These are phyloP conservation scores for Trichopoda pennipes DNA, from an alignment of 2,888 invertebrate species.

Conservation along the genomic window DNA sequence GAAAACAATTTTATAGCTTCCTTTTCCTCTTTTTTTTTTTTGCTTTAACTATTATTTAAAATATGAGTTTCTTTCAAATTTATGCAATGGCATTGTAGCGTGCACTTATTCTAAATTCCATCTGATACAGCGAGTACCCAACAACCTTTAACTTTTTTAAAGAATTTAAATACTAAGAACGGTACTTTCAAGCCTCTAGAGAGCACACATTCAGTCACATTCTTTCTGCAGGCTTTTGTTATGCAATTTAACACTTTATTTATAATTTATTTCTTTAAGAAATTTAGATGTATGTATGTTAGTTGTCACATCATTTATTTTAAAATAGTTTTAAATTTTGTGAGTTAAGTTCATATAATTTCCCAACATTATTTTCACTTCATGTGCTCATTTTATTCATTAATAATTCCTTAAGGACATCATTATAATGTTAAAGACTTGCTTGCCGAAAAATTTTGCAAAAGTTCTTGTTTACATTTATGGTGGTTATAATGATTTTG, in stretches of 20 bases:
- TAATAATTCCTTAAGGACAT: constrained; percentile 60
- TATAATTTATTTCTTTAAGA: not conserved
- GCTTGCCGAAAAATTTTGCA: not conserved
- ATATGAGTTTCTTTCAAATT: not conserved
- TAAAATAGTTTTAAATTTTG: constrained; percentile 9
- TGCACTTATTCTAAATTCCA: constrained; percentile 51
- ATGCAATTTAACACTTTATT: constrained; percentile 16
- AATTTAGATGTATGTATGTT: not conserved
- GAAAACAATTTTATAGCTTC: constrained; percentile 57
- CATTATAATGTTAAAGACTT: constrained; percentile 21
- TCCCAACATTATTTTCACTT: not conserved
- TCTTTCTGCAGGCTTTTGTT: not conserved
- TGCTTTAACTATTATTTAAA: constrained; percentile 6
- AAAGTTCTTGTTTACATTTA: constrained; percentile 24
- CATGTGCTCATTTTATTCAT: constrained; percentile 31
- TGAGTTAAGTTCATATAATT: constrained; percentile 24
- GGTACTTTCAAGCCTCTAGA: not conserved
- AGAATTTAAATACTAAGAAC: not conserved
- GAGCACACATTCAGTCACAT: too few relatives aligned
- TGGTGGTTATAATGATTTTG: not conserved
- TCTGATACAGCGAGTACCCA: constrained; percentile 32
- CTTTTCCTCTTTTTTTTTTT: constrained; percentile 10
- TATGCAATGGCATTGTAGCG: constrained; percentile 17
- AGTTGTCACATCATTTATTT: constrained; percentile 19
- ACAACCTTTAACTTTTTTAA: not conserved